Base-by-base conservation (phyloP, 2,888 invertebrate genomes). In the Siphonodentalium dalli region DNA sequence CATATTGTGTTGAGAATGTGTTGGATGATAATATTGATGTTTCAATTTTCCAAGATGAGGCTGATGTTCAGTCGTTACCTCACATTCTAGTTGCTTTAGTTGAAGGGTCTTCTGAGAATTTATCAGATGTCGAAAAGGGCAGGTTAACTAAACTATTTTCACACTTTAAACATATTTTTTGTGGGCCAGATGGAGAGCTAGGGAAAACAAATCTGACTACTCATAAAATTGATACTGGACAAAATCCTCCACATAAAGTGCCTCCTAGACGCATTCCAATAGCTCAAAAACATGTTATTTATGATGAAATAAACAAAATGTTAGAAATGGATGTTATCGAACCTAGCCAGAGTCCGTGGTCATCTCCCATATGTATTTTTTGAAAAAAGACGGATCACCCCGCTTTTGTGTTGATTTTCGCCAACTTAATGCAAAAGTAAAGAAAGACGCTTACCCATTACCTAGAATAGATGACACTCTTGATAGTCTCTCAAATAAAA, bases 201-300 rank as follows among this genome's bases (percentile, higher is more conserved):
- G 43, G 37, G 27, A 31, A 15, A 6, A 24, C 27, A 13, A 18
- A 18, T 6, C 29, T 33, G 7, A 23, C 44, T 5, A 43, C 42
- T 18, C 51, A 43, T 31, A 31, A 37, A 28, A 51, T 44, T 20
- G 31, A 51, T 31, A 51, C 51, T 28, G 51, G 51, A 8, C 9
- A 37, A 18, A 38, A 37, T 18, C 29, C 31, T 13, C 51, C 43
- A 11, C 35, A 26, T 34, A 51, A 44, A 27, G 28, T 35, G 18
- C 37, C 43, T 15, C n/a, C 40, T n/a, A 6, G 51, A n/a, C 21
- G 46, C 27, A 35, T 26, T 27, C 11, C 35, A 37, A 35, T 38
- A 11, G n/a, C 29, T 15, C 40, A 51, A 20, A 20, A 26, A 23
- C 33, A 44, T 28, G 35, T 43, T 13, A 35, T 43, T 13, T 5